Evolutionary conservation across 2,888 invertebrate species (phyloP).

Genomic region (Coenonympha arcania): DNA sequence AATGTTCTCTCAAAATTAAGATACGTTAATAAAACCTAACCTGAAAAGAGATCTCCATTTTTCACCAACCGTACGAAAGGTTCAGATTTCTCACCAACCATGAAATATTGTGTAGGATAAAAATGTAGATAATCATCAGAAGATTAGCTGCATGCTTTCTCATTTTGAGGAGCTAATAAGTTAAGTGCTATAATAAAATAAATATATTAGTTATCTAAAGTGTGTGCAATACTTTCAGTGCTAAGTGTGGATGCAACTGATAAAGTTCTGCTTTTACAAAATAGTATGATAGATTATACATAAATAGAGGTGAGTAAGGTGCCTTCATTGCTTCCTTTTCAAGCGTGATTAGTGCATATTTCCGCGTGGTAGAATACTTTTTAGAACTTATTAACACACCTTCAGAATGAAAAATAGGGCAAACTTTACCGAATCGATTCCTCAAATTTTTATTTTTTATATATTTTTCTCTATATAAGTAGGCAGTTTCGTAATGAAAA

Average conservation of each 20-base stretch:
- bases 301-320: conserved; percentile 12
- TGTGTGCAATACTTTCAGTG: conserved; percentile 9
- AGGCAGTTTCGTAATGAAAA: too few species aligned
- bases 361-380: conserved; percentile 7
- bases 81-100: too few species aligned
- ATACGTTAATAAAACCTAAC: too few species aligned
- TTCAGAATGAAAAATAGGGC: background rate
- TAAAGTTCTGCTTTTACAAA: background rate
- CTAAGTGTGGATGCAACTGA: conserved; percentile 10
- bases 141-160: background rate
- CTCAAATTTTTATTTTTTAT: too few species aligned
- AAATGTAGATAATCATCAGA: background rate
- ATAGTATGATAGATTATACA: background rate
- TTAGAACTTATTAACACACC: background rate
- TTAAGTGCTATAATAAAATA: background rate
- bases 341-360: conserved; percentile 24
- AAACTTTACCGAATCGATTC: too few species aligned
- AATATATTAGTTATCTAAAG: too few species aligned
- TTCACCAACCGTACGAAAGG: too few species aligned
- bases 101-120: too few species aligned
- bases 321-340: conserved; percentile 6
- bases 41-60: too few species aligned
- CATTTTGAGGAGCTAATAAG: background rate
- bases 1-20: too few species aligned
- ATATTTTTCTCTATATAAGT: too few species aligned